Base-by-base conservation (phyloP, 2,888 invertebrate genomes). In the Deilephila porcellus region DNA sequence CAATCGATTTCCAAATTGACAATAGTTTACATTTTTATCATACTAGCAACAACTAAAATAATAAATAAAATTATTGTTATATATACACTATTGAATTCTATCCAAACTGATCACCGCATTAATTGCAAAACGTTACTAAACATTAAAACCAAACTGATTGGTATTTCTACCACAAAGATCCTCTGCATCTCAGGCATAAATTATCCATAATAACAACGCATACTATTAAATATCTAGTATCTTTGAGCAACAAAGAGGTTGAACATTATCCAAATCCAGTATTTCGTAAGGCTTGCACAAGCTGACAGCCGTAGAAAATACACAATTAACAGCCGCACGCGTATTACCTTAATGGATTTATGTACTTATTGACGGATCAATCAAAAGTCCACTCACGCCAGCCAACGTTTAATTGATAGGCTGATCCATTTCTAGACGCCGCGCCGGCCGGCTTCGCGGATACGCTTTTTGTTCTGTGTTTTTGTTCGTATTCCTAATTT, bases 301-400 rank as follows among this genome's bases (percentile, higher is more conserved):
- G 60, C 81, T 83, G 90, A 91, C 91, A 90, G 89, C 90, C 87
- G 90, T 86, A 91, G 92, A 91, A 89, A 90, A 90, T 85, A 85
- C 88, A 92, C 91, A 92, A 93, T 93, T 91, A 93, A 92, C 92
- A 87, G 84, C 76, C 86, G 82, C 84, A 88, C 85, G 85, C 88
- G 91, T 90, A 91, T 89, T 88, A 86, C 85, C 88, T 90, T 93
- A 93, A 93, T 93, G 91, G 93, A 93, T 93, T 92, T 92, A 92
- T 91, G 90, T 91, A 91, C 91, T 90, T 93, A 93, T 93, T 93
- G 93, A 93, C 89, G 90, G 90, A 93, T 94, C 93, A 93, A 93
- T 93, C 93, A 93, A 88, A 88, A 88, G 88, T 83, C 86, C 84
- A 85, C 86, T 87, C 84, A 85, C 83, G 86, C 82, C 83, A 80